phyloP scores from a whole-genome alignment of 2,113 vertebrate genomes.

The Takifugu bimaculatus region DNA sequence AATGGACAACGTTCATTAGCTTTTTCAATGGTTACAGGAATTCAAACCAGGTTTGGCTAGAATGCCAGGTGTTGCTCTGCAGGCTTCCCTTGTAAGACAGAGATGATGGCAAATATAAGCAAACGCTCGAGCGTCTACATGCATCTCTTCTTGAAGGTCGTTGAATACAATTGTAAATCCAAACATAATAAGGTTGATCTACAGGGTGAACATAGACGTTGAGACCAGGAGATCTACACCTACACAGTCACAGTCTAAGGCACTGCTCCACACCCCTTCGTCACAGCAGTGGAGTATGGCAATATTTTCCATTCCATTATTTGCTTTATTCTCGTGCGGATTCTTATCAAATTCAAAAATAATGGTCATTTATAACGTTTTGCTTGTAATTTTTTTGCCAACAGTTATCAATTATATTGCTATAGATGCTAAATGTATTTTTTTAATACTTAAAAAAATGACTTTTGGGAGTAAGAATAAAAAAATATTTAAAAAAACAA shows the following conservation, averaged over 20 bases:
- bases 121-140: neutral
- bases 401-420: neutral
- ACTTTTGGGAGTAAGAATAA: neutral
- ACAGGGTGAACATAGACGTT: constrained; percentile 33
- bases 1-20: too few species aligned
- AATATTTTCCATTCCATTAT: constrained; percentile 12
- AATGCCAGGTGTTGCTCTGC: neutral
- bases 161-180: too few species aligned
- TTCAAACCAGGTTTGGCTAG: constrained; percentile 6
- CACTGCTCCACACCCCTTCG: constrained; percentile 56
- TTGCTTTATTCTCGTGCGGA: constrained; percentile 8
- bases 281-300: constrained; percentile 27
- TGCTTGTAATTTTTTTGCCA: neutral
- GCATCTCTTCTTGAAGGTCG: neutral
- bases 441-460: neutral
- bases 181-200: neutral
- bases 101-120: constrained; percentile 6
- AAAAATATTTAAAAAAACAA: constrained; percentile 11
- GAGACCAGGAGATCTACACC: constrained; percentile 30
- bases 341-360: neutral
- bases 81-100: neutral
- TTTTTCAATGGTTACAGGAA: neutral
- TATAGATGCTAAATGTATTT: too few species aligned
- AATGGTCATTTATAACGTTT: neutral
- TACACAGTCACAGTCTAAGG: constrained; percentile 65